Evolutionary conservation across 1,140 invertebrate species (phyloP).

Genomic region (Cyrtorhinus lividipennis): DNA sequence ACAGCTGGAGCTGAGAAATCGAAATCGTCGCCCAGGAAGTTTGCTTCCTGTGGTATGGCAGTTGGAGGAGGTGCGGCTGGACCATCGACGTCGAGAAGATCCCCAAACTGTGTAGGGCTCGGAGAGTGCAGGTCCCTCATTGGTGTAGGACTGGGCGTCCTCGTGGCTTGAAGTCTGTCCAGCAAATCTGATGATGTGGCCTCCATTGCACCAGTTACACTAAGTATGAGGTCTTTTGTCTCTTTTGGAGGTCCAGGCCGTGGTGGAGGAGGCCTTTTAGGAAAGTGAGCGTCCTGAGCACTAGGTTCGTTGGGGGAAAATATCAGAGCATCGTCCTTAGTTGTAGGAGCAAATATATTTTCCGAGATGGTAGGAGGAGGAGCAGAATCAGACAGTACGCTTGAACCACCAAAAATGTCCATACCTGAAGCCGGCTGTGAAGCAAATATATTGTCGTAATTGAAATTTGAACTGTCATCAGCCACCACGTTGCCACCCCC

Average conservation of each 20-base stretch:
- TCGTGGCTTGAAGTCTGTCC: constrained; percentile 62
- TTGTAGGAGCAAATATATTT: background rate
- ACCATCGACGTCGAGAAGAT: constrained; percentile 44
- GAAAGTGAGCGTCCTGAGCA: constrained; percentile 26
- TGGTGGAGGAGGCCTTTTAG: constrained; percentile 35
- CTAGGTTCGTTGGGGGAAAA: too few relatives aligned
- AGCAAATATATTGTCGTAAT: constrained; percentile 24
- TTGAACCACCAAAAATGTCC: constrained; percentile 6
- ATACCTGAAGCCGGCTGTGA: constrained; percentile 12
- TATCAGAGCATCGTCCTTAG: background rate
- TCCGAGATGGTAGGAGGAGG: background rate
- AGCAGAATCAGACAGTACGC: background rate
- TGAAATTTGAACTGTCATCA: constrained; percentile 1
- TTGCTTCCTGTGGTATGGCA: constrained; percentile 22
- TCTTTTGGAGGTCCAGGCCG: constrained; percentile 47
- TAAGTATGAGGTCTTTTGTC: constrained; percentile 70
- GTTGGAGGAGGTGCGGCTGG: constrained; percentile 20
- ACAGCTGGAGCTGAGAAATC: constrained; percentile 26
- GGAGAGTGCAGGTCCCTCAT: constrained; percentile 64
- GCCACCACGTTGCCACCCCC: background rate
- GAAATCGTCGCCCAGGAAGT: constrained; percentile 26
- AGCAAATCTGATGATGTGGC: constrained; percentile 68
- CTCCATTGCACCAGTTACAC: constrained; percentile 75
- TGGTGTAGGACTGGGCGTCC: constrained; percentile 65
- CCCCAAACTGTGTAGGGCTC: constrained; percentile 62